These are phyloP conservation scores for Zonitis immaculata DNA, from an alignment of 2,888 invertebrate genomes.

Conservation along the genomic window DNA sequence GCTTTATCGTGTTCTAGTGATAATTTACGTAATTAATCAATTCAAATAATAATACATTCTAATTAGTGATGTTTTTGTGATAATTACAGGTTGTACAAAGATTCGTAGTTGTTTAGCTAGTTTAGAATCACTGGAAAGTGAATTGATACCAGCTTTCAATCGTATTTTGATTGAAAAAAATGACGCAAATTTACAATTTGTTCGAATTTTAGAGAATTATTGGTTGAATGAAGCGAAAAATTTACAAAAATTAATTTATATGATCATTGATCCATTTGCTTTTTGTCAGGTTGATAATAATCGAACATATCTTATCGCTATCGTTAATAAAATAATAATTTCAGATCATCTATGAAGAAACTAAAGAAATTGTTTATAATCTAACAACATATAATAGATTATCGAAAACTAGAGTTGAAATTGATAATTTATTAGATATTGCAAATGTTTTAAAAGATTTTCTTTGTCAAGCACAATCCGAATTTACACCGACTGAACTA, in stretches of 20 bases:
- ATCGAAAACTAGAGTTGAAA: slow-evolving; percentile 1
- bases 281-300: slow-evolving; percentile 57
- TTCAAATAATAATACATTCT: no score
- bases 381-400: slow-evolving; percentile 12
- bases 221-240: slow-evolving; percentile 59
- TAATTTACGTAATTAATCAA: slow-evolving; percentile 46
- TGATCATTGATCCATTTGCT: slow-evolving; percentile 65
- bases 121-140: slow-evolving; percentile 63
- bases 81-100: slow-evolving; percentile 53
- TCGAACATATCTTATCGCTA: background rate
- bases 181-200: slow-evolving; percentile 51
- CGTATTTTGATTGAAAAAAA: slow-evolving; percentile 50
- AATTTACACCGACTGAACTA: slow-evolving; percentile 18
- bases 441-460: slow-evolving; percentile 28
- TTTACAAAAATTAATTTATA: slow-evolving; percentile 57
- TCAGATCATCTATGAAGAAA: slow-evolving; percentile 35
- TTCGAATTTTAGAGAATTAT: slow-evolving; percentile 52
- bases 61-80: slow-evolving; percentile 4
- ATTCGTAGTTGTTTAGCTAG: slow-evolving; percentile 62
- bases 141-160: slow-evolving; percentile 59
- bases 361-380: slow-evolving; percentile 19
- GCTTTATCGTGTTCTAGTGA: slow-evolving; percentile 60
- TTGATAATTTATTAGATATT: slow-evolving; percentile 25
- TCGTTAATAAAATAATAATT: slow-evolving; percentile 6
- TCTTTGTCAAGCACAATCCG: slow-evolving; percentile 21